These are phyloP conservation scores for Amphipoea lucens DNA, from an alignment of 2,888 invertebrate genomes.

Conservation along the genomic window DNA sequence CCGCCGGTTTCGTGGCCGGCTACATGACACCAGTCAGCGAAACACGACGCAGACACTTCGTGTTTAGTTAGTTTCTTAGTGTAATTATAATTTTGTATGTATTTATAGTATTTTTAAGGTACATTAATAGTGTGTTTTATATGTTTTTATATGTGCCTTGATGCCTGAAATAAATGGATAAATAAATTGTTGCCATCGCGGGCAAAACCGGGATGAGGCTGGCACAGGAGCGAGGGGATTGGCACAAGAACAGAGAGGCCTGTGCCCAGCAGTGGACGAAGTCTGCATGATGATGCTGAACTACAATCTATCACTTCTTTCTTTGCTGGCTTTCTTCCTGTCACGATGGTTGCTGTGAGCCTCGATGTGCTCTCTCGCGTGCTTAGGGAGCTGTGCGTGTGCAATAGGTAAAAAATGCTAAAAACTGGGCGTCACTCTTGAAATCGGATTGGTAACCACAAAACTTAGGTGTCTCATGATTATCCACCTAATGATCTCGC, in stretches of 20 bases:
- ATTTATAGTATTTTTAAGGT: no score
- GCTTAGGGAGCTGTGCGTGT: no score
- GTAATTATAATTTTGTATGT: no score
- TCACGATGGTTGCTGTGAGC: not conserved
- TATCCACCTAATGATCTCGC: slow-evolving; percentile 29
- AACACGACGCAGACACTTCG: no score
- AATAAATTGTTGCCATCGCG: not conserved
- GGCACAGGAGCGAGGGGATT: not conserved
- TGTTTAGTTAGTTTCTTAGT: no score
- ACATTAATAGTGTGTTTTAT: no score
- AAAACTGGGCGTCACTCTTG: not conserved
- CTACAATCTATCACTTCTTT: not conserved
- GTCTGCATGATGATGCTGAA: not conserved
- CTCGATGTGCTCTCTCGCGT: not conserved
- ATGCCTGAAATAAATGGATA: no score
- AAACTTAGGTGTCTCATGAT: not conserved
- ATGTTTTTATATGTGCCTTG: no score
- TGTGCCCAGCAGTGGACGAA: no score
- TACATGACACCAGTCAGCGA: no score
- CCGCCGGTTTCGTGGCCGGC: no score
- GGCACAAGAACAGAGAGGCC: no score
- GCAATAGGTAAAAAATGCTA: not conserved
- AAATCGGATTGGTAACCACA: not conserved
- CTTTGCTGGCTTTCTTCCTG: not conserved
- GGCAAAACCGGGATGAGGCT: not conserved